A percentile compares a stretch with the other conserved stretches of the same genome.
Evolutionary conservation across 2,113 vertebrate genomes (phyloP).

Genomic region (Hyperoodon ampullatus): DNA sequence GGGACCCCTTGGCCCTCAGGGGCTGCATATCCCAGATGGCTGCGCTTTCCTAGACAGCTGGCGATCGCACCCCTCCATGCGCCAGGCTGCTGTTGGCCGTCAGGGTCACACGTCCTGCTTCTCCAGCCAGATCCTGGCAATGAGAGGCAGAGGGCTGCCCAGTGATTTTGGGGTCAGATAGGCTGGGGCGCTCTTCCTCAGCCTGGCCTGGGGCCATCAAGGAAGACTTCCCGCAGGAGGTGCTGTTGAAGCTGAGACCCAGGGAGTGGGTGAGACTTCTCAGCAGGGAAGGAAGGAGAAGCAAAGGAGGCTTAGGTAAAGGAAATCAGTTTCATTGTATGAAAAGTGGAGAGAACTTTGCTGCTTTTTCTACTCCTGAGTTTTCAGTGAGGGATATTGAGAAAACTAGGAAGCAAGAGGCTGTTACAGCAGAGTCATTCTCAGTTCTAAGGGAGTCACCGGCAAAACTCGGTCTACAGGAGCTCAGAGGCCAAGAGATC

Average conservation of each 20-base stretch:
- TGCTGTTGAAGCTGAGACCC: background rate
- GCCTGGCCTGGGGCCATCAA: background rate
- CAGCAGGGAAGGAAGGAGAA: background rate
- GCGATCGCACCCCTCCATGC: rapidly evolving
- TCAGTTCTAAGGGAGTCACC: background rate
- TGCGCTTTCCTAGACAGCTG: no score
- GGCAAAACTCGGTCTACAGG: background rate
- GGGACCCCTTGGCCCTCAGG: background rate
- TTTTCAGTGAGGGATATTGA: background rate
- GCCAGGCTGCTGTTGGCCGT: background rate
- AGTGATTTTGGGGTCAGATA: background rate
- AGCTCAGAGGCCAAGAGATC: background rate
- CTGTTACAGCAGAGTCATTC: rapidly evolving
- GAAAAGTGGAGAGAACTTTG: background rate
- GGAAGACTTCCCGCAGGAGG: background rate
- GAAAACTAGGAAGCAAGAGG: rapidly evolving
- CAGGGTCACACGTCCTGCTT: background rate
- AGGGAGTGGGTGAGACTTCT: background rate
- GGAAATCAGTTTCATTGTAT: background rate
- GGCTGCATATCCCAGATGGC: background rate
- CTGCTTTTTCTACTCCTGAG: background rate
- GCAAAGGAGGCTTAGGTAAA: background rate
- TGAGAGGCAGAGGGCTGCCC: background rate
- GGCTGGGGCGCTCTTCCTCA: background rate
- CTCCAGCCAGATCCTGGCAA: background rate